Evolutionary conservation across 2,888 invertebrate species (phyloP).

Genomic region (Pteria penguin): DNA sequence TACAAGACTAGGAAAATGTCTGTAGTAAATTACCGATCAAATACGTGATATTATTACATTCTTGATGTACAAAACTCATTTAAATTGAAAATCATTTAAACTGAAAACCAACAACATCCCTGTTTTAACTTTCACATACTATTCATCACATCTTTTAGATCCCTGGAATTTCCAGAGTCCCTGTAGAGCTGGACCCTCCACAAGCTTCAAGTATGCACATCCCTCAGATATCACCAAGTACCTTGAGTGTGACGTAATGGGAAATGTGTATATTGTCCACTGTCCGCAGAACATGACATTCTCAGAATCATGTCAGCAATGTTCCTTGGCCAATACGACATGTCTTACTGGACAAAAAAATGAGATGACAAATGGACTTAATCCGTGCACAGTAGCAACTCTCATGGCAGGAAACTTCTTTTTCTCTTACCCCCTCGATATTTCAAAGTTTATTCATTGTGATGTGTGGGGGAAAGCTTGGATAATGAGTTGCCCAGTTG

Average conservation of each 20-base stretch:
- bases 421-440: conserved; percentile 49
- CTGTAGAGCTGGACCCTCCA: conserved; percentile 51
- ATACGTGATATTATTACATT: too few species aligned
- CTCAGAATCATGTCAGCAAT: conserved; percentile 44
- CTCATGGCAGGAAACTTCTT: conserved; percentile 54
- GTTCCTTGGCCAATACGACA: conserved; percentile 43
- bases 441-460: conserved; percentile 61
- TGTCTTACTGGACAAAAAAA: conserved; percentile 20
- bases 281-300: conserved; percentile 58
- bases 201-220: conserved; percentile 58
- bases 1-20: too few species aligned
- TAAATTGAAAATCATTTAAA: too few species aligned
- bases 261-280: conserved; percentile 53
- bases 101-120: too few species aligned
- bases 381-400: conserved; percentile 53
- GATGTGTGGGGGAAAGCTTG: conserved; percentile 64
- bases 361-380: conserved; percentile 8
- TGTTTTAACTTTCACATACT: neutral
- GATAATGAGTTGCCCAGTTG: conserved; percentile 49
- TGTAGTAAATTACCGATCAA: too few species aligned
- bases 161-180: conserved; percentile 60
- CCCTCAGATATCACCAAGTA: conserved; percentile 56
- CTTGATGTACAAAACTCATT: too few species aligned
- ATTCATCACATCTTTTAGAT: conserved; percentile 40
- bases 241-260: conserved; percentile 59